Base-by-base conservation (phyloP, 2,797 vertebrate genomes). In the Menidia menidia region DNA sequence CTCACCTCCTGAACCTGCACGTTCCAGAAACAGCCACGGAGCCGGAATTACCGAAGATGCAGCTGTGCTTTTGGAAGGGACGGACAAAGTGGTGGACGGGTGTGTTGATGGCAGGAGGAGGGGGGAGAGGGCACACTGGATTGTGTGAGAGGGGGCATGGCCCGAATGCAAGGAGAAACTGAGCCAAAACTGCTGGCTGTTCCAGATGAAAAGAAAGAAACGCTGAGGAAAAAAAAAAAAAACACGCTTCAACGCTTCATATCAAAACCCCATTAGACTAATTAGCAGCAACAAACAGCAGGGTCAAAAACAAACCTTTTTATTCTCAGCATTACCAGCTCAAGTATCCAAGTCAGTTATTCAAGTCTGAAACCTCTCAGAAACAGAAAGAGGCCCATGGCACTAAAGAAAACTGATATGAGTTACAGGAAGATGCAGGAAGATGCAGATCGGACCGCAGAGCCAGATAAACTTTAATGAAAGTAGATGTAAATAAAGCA, bases 31-130 rank as follows among this genome's bases (percentile, higher is more conserved):
- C 77, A 72, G 19, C 58, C 12, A 42, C 55, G 62, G 50, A 77
- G 35, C 52, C 84, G 70, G 48, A 80, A 78, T 50, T 1, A 43
- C 18, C 18, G 44, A 81, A 64, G 77, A 72, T 61, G 35, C 60
- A 71, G 33, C 14, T 58, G 51, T 61, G 41, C 31, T 78, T 55
- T 42, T 41, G 41, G 9, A 16, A 50, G 19, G 45, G 63, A 61
- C 12, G 42, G 52, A 51, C 31, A n/a, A 33, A 64, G 60, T 14
- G 54, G 68, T 74, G 51, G 48, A 35, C 50, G 62, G 69, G 31
- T 55, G 43, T 30, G 55, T 6, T 66, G 19, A 3, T 44, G 18
- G 2, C 12, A 43, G 18, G 7, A 53, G 12, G 51, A 14, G 4
- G 25, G n/a, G 19, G 33, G 32, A 66, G 25, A 14, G 14, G 54